These are phyloP conservation scores for Callipepla californica DNA, from an alignment of 2,113 vertebrate species.

Conservation along the genomic window DNA sequence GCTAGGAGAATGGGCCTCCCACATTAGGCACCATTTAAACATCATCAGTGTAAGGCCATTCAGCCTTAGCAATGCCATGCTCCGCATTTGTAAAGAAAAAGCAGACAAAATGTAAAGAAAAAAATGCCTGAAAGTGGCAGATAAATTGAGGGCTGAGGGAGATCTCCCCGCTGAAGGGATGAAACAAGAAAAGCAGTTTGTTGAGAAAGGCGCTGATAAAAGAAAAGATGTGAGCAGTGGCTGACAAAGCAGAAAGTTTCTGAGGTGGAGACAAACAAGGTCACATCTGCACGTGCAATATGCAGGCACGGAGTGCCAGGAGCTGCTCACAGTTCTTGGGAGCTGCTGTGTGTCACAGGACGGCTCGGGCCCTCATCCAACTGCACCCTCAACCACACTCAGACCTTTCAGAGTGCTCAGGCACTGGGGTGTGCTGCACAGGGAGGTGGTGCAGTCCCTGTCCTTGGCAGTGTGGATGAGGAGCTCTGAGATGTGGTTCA, in stretches of 20 bases:
- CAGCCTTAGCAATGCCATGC: background rate
- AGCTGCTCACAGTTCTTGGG: background rate
- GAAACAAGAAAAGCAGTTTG: background rate
- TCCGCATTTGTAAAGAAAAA: background rate
- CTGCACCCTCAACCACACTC: background rate
- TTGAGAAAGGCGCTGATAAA: background rate
- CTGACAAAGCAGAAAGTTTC: background rate
- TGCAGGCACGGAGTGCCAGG: accelerated
- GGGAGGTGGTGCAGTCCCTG: too few species aligned
- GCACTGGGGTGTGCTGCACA: too few species aligned
- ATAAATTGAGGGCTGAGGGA: background rate
- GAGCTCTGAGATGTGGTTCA: too few species aligned
- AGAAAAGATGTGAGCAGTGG: background rate
- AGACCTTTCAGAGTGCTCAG: too few species aligned
- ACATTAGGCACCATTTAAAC: background rate
- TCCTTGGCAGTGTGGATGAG: too few species aligned
- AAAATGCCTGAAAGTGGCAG: background rate
- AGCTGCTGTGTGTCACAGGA: background rate
- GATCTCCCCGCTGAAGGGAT: background rate
- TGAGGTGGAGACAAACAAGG: background rate
- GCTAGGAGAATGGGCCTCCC: background rate
- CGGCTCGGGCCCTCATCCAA: background rate
- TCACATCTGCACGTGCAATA: background rate
- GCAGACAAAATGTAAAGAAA: background rate
- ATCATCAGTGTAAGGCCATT: background rate